Base-by-base conservation (phyloP, 2,888 invertebrate species). In the Aethes cnicana region DNA sequence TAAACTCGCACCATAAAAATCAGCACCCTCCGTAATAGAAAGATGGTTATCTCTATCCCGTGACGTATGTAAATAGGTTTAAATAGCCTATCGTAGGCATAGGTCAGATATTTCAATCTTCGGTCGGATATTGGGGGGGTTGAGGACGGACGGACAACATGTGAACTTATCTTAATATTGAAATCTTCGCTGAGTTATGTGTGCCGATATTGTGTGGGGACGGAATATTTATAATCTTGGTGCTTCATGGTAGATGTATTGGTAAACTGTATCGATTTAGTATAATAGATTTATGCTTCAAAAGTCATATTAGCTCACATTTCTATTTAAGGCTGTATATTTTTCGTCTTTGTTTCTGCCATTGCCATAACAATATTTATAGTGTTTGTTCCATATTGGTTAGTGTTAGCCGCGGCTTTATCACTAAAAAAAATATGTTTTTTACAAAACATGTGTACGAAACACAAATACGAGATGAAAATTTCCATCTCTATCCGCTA, bases 31-130 rank as follows among this genome's bases (percentile, higher is more conserved):
- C 39, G 35, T 46, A 52, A 46, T 50, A 50, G 44, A 44, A 52
- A 39, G 52, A 52, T 44, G 44, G 37, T 26, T 52, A 52, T 52
- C 52, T 17, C 46, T 39, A 52, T 37, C 44, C 52, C 43, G 21
- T 52, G 52, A 52, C 52, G 46, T 52, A 52, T 52, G 52, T 46
- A 52, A 52, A 52, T 52, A 52, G 36, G 50, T 44, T 50, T 50
- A 50, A 53, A 53, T 47, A 41, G 53, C 21, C 47, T 53, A 53
- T 53, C 53, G 35, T 44, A 30, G 21, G 30, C 43, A 30, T 21
- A 69, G 87, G 87, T 87, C 84, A 87, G 87, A 88, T 88, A 88
- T 88, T 88, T 88, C 88, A 88, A 88, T 88, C 80, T 80, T 80
- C 76, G 69, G 76, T 81, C 88, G 88, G 87, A 88, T 88, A 87